Percentiles rank a stretch among this genome's conserved stretches.
These are phyloP conservation scores for Trichomalopsis sarcophagae DNA, from an alignment of 1,140 invertebrate species.

Conservation along the genomic window DNA sequence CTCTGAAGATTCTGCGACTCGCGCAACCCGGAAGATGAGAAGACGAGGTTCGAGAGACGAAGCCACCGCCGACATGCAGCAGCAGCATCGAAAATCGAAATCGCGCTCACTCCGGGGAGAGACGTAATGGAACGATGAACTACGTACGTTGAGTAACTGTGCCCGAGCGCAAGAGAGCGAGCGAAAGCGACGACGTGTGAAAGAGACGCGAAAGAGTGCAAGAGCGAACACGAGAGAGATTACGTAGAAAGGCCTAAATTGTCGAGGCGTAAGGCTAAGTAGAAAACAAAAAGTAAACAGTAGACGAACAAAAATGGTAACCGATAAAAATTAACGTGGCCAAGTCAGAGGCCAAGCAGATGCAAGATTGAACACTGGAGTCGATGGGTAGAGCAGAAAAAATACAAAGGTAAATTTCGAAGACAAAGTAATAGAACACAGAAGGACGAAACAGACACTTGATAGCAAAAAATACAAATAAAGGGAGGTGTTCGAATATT, in stretches of 20 bases:
- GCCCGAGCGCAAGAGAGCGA: constrained; percentile 40
- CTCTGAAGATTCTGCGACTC: constrained; percentile 29
- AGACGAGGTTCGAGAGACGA: not conserved
- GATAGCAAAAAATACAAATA: not conserved
- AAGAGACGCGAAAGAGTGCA: constrained; percentile 36
- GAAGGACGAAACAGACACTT: not conserved
- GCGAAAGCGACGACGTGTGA: constrained; percentile 39
- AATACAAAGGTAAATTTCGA: not conserved
- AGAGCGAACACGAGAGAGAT: constrained; percentile 30
- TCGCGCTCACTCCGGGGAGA: constrained; percentile 11
- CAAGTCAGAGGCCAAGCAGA: not conserved
- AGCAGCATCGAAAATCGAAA: constrained; percentile 6
- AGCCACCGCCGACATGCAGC: not conserved
- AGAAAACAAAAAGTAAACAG: constrained; percentile 39
- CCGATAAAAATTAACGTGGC: not conserved
- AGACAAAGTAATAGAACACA: not conserved
- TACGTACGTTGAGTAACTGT: constrained; percentile 1
- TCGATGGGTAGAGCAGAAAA: constrained; percentile 17
- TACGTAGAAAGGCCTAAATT: constrained; percentile 47
- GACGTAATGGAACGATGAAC: constrained; percentile 36
- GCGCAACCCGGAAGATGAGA: constrained; percentile 21
- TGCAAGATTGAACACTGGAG: constrained; percentile 28
- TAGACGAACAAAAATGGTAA: constrained; percentile 9
- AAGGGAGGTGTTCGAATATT: constrained; percentile 19
- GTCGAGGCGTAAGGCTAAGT: constrained; percentile 41